Conservation (phyloP, 2,888 invertebrate species). For the Cordilura impudica region DNA sequence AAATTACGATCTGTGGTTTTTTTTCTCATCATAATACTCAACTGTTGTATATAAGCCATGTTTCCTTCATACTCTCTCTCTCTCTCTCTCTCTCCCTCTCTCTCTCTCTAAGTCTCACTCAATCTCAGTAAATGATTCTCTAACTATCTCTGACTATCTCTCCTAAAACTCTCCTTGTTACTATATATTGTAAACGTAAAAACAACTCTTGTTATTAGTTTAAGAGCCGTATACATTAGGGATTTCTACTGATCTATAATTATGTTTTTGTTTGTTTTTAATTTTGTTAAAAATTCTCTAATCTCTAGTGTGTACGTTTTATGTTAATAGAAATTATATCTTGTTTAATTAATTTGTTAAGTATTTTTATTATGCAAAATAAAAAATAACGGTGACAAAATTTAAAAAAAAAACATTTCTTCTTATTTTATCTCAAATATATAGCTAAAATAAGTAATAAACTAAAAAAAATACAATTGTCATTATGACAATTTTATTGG, state of each 20-base stretch:
- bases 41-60: slow-evolving; percentile 64
- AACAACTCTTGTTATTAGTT: slow-evolving; percentile 51
- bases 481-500: too few relatives aligned
- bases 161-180: not conserved
- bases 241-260: slow-evolving; percentile 54
- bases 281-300: slow-evolving; percentile 66
- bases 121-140: too few relatives aligned
- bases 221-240: slow-evolving; percentile 45
- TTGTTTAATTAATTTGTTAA: slow-evolving; percentile 71
- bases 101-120: slow-evolving; percentile 2
- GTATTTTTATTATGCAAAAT: slow-evolving; percentile 75
- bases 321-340: slow-evolving; percentile 58
- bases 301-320: slow-evolving; percentile 53
- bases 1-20: slow-evolving; percentile 61
- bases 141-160: slow-evolving; percentile 38
- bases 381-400: slow-evolving; percentile 78
- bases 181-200: not conserved
- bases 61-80: slow-evolving; percentile 34
- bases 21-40: slow-evolving; percentile 60
- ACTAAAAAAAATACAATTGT: too few relatives aligned
- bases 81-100: slow-evolving; percentile 34
- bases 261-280: slow-evolving; percentile 49
- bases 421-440: too few relatives aligned
- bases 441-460: too few relatives aligned
- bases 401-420: slow-evolving; percentile 69